Base-by-base conservation (phyloP, 1,140 invertebrate species). In the Nautilus pompilius region DNA sequence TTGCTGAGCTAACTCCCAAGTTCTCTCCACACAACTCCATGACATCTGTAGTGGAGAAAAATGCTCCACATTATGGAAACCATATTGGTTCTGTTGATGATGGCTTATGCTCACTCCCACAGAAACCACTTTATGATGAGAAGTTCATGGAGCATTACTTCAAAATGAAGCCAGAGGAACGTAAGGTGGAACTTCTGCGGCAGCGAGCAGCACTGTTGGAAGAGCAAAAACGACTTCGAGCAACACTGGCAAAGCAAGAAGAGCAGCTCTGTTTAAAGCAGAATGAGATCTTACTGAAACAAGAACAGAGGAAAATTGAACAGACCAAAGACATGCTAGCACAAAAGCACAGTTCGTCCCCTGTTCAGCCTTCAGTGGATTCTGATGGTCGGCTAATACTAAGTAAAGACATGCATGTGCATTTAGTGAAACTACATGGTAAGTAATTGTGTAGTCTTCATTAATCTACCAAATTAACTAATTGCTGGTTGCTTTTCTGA, bases 151-250 rank as follows among this genome's bases (percentile, higher is more conserved):
- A 63, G 48, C 60, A 69, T 20, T 69, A 69, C 48, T 63, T 61
- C 46, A 69, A 66, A 58, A 54, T 69, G 28, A 58, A 28, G 22
- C 58, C 64, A 4, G 41, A 46, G 0, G 62, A 73, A 54, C 55
- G 69, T 15, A 73, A 70, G 28, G 45, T 58, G 2, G 64, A 70
- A 57, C 56, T 73, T 22, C 34, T 73, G 26, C 63, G 62, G 17
- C 71, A 73, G 62, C 32, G 71, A 20, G 63, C 69, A 22, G 46
- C 57, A 13, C 53, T 73, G 5, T 41, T 73, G 15, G 61, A 70
- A 20, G 71, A 73, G 41, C 71, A 73, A 24, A 54, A 65, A n/a
- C 51, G 63, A n/a, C 56, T 73, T 24, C 57, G 59, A 33, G 30
- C 65, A n/a, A 51, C 70, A 41, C 48, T 73, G 30, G 49, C 29